Conservation (phyloP, 2,888 invertebrate genomes). For the Epicampocera succincta region DNA sequence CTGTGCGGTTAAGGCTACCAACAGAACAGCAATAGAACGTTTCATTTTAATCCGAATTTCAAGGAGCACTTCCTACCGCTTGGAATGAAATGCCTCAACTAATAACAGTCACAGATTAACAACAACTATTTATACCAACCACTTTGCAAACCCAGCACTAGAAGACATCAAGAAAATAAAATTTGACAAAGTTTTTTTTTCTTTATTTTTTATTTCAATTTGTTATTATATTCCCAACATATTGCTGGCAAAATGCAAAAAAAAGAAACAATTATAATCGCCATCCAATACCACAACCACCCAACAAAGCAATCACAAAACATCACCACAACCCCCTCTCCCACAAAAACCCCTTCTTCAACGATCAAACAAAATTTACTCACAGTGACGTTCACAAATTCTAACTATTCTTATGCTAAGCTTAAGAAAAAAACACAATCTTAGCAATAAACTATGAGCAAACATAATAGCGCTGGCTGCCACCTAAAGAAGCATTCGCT, state of each 20-base stretch:
- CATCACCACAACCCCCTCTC: slow-evolving; percentile 17
- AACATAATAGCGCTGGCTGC: slow-evolving; percentile 32
- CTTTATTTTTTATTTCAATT: slow-evolving; percentile 7
- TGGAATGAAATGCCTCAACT: slow-evolving; percentile 69
- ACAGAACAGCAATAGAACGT: slow-evolving; percentile 66
- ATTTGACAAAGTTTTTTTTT: slow-evolving; percentile 56
- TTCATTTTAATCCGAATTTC: slow-evolving; percentile 66
- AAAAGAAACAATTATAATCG: slow-evolving; percentile 8
- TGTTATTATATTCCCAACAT: slow-evolving; percentile 38
- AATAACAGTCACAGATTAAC: slow-evolving; percentile 63
- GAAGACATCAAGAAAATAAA: slow-evolving; percentile 54
- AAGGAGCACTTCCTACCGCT: slow-evolving; percentile 53
- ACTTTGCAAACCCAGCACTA: slow-evolving; percentile 21
- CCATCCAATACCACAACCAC: slow-evolving; percentile 43
- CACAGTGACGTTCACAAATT: slow-evolving; percentile 38
- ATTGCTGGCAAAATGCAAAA: slow-evolving; percentile 14
- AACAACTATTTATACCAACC: slow-evolving; percentile 71
- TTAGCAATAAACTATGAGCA: slow-evolving; percentile 7
- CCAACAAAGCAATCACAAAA: slow-evolving; percentile 34
- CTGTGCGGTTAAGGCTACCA: slow-evolving; percentile 66
- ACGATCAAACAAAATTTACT: neutral
- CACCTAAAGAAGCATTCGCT: slow-evolving; percentile 36
- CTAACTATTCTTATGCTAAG: slow-evolving; percentile 61
- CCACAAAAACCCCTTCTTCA: neutral
- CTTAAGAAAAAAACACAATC: slow-evolving; percentile 14